Evolutionary conservation across 1,140 invertebrate genomes (phyloP), one percentile per base, ranked within the genome.

Genomic region (Oreohelix idahoensis): DNA sequence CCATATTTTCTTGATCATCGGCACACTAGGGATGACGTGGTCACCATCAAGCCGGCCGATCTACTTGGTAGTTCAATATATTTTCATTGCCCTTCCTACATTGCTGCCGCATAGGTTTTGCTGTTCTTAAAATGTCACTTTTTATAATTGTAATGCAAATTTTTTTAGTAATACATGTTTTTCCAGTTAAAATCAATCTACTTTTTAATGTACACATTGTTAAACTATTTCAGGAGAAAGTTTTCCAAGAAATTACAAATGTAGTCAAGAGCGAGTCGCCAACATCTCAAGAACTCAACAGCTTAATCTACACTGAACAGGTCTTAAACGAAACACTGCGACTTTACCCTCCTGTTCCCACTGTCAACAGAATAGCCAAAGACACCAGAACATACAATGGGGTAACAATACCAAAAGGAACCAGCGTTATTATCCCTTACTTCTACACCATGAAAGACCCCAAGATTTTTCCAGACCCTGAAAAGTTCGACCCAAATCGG

Each of bases 401-500:
- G 11, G 26, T 75, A 45, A 75, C 73, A 11, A 75, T 75, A 29
- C 73, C 73, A 23, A 75, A 75, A 75, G 73, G 73, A 8, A 38
- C 73, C 11, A 29, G 1, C 1, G 73, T 75, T n/a, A 26, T 45
- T 8, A n/a, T 45, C 38, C 36, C 39, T 1, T 29, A 39, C 11
- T 39, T 42, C 73, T 17, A n/a, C 39, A 29, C n/a, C 26, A 5
- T 58, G 2, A 36, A 26, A 23, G 76, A 78, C 51, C 49, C 49
- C 29, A 58, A 58, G n/a, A 5, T 51, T 10, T 78, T 53, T 29
- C 76, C 76, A 4, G 76, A 78, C n/a, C 76, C 76, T 8, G 76
- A 78, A 38, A 78, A 78, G 38, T 78, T 78, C n/a, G 76, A 78
- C 32, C 76, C 76, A 20, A 36, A 78, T 51, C 11, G 91, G 58